Evolutionary conservation across 2,113 vertebrate genomes (phyloP), one percentile per base, ranked within the genome.

Genomic region (Percopsis transmontana): DNA sequence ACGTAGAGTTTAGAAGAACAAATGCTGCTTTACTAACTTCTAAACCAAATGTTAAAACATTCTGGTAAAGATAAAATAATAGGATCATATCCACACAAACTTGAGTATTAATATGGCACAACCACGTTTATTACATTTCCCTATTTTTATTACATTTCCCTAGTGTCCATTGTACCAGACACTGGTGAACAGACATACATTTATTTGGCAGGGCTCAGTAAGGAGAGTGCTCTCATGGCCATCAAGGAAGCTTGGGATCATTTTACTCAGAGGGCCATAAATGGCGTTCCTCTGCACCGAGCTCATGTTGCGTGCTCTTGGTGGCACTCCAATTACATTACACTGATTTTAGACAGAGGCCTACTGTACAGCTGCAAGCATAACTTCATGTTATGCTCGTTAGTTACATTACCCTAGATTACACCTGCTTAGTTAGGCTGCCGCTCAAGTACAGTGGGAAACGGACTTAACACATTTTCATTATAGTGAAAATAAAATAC

Each of bases 251-350:
- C 48, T 40, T 62, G 45, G 66, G 57, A 81, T 84, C 80, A 62
- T 62, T 81, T 77, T 56, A 70, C 80, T 81, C 74, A 21, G 38
- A 38, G 71, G 45, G 62, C 48, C 68, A 72, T 47, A 76, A 80
- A 81, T 76, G 68, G 67, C 7, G 11, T 45, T 72, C 44, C 24
- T 21, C 62, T 77, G 70, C 63, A 55, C 70, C 1, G 59, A 55
- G 70, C 70, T 91, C 82, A 77, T 85, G 81, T 88, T 88, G 71
- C 78, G 55, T 44, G 51, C 66, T 76, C 72, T 69, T 27, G 0
- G 51, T 62, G 58, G 58, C 62, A 59, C 74, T 87, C 75, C 44
- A 66, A 72, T 82, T 85, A 77, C 62, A 27, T 70, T 66, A 66
- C 42, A 67, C 55, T 40, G 27, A 16, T 39, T 40, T 50, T 24